Evolutionary conservation across 37 sponge, comb jelly and placozoan species (phyloP), one percentile per base, ranked within the genome.

Genomic region (Aplysina aerophoba): DNA sequence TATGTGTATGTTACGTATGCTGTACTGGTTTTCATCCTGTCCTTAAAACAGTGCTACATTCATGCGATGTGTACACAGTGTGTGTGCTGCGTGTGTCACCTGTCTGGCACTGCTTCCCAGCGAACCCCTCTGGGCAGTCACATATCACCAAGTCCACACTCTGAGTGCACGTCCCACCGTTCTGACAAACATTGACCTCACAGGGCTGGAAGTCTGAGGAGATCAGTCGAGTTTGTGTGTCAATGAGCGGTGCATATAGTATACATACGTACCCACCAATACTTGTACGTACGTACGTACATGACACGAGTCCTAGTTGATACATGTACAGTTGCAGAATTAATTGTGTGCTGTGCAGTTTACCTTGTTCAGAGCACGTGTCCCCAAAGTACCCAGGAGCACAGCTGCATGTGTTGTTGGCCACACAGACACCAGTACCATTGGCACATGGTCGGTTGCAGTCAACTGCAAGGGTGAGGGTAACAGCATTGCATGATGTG

Each of bases 401-500:
- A 73, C 93, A 93, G 15, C 31, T 33, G 34, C 93, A 93, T 17
- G 84, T 83, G 73, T 93, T 69, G 40, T 75, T 87, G 6, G 34
- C 74, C 0, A 89, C 68, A 84, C 93, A 93, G 16, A 66, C 93
- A 41, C 93, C 50, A 44, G 50, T 44, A 44, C 50, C 93, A 84
- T 93, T 80, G 36, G 60, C 85, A 84, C 93, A 93, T 22, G 85
- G 55, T 36, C 90, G 90, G 50, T 87, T 67, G 80, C 93, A 93
- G 31, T 30, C 57, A 80, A 50, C 78, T 75, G 50, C 50, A 44
- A 11, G 50, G 8, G 8, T 3, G 8, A 44, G 50, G 8, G 50
- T 11, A 44, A 8, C 3, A 44, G 50, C n/a, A 44, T 44, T 44
- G 8, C 50, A 11, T 44, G 8, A 12, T 33, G 28, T 67, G 27